Evolutionary conservation across 2,797 vertebrate genomes (phyloP).

Genomic region (Hafferia zeledoni): DNA sequence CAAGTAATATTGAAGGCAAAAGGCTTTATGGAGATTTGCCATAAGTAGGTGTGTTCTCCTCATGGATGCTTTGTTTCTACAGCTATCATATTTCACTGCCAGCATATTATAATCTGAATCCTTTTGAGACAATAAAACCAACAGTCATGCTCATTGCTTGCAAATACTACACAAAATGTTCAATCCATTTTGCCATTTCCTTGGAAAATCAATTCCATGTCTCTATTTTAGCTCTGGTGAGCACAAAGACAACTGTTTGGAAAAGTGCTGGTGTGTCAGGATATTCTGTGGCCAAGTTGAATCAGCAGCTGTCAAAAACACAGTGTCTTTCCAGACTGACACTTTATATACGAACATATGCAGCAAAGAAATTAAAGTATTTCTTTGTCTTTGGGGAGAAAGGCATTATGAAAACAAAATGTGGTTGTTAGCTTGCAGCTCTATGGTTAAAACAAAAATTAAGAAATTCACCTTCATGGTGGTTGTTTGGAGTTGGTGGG

Average conservation of each 20-base stretch:
- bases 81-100: conserved; percentile 10
- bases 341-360: not conserved
- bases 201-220: conserved; percentile 1
- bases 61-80: not conserved
- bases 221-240: not conserved
- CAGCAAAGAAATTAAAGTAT: not conserved
- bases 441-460: not conserved
- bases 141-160: not conserved
- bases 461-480: not conserved
- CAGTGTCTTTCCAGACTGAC: not conserved
- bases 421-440: not conserved
- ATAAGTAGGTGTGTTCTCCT: not conserved
- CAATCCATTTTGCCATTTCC: conserved; percentile 13
- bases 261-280: not conserved
- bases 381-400: not conserved
- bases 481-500: not conserved
- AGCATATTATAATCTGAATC: not conserved
- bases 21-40: not conserved
- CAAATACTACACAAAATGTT: not conserved
- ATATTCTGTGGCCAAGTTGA: not conserved
- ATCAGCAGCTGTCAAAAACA: not conserved
- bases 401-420: not conserved
- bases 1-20: not conserved
- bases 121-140: conserved; percentile 12
- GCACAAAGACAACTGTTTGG: not conserved